Evolutionary conservation across 1,140 invertebrate genomes (phyloP).

Genomic region (Plutomurus gul): DNA sequence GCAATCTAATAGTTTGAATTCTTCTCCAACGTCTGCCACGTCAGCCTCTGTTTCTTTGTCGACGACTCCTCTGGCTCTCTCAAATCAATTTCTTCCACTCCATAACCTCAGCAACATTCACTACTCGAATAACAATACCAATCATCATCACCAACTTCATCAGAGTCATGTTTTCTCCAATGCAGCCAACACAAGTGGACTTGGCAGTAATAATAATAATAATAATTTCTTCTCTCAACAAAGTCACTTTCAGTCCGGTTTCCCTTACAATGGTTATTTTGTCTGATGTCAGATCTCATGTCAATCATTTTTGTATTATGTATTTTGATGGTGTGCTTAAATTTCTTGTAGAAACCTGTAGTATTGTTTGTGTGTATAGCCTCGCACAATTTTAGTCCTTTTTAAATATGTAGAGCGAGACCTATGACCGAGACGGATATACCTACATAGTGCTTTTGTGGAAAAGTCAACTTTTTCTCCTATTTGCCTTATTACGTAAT

Average conservation of each 20-base stretch:
- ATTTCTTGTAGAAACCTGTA: too few relatives aligned
- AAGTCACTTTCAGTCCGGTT: constrained; percentile 3
- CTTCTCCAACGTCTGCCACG: constrained; percentile 17
- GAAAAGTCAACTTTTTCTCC: too few relatives aligned
- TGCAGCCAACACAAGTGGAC: neutral
- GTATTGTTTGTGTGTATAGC: too few relatives aligned
- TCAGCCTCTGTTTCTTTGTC: neutral
- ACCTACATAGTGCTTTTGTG: too few relatives aligned
- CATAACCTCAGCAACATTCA: neutral
- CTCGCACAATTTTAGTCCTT: too few relatives aligned
- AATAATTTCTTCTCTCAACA: constrained; percentile 15
- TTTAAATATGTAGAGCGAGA: too few relatives aligned
- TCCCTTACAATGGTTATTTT: constrained; percentile 22
- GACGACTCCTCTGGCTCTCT: constrained; percentile 20
- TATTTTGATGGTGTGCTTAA: too few relatives aligned
- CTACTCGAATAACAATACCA: constrained; percentile 14
- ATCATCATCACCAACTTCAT: constrained; percentile 36
- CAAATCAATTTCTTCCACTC: constrained; percentile 39
- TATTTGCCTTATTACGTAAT: too few relatives aligned
- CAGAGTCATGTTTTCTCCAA: constrained; percentile 14
- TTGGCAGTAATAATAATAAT: neutral
- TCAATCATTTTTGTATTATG: too few relatives aligned
- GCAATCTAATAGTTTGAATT: neutral
- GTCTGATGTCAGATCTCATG: constrained; percentile 12
- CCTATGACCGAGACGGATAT: too few relatives aligned